Evolutionary conservation across 2,797 vertebrate genomes (phyloP).

Genomic region (Fistularia tabacaria): DNA sequence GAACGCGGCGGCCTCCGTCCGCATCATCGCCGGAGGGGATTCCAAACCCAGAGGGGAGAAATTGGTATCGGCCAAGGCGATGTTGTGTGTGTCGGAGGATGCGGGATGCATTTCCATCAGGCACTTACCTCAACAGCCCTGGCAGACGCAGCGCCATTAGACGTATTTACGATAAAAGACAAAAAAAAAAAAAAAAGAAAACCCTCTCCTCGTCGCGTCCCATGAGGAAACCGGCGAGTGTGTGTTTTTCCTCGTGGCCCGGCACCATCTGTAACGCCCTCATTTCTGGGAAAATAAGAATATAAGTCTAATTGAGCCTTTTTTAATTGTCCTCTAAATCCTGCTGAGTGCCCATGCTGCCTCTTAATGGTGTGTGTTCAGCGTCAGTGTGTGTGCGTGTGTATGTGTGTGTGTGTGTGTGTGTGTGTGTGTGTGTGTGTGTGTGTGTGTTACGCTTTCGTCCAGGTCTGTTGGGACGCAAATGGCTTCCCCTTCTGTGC

Average conservation of each 20-base stretch:
- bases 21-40: constrained; percentile 21
- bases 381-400: too few relatives aligned
- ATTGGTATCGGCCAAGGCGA: constrained; percentile 14
- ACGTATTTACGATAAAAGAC: constrained; percentile 47
- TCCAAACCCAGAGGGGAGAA: constrained; percentile 24
- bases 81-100: constrained; percentile 33
- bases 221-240: constrained; percentile 44
- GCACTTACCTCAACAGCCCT: constrained; percentile 48
- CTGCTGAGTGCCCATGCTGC: constrained; percentile 60
- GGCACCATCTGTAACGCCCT: constrained; percentile 61
- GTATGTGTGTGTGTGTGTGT: too few relatives aligned
- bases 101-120: constrained; percentile 34
- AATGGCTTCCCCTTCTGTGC: constrained; percentile 32
- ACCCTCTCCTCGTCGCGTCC: constrained; percentile 22
- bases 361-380: constrained; percentile 44
- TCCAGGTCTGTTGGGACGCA: constrained; percentile 41
- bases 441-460: constrained; percentile 18
- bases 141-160: constrained; percentile 34
- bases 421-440: too few relatives aligned
- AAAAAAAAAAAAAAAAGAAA: too few relatives aligned
- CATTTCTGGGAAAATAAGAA: constrained; percentile 54
- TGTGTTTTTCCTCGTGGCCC: constrained; percentile 44
- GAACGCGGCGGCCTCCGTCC: constrained; percentile 18
- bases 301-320: constrained; percentile 64
- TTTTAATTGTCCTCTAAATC: constrained; percentile 73